Evolutionary conservation across 2,797 vertebrate genomes (phyloP).

Genomic region (Anableps anableps): DNA sequence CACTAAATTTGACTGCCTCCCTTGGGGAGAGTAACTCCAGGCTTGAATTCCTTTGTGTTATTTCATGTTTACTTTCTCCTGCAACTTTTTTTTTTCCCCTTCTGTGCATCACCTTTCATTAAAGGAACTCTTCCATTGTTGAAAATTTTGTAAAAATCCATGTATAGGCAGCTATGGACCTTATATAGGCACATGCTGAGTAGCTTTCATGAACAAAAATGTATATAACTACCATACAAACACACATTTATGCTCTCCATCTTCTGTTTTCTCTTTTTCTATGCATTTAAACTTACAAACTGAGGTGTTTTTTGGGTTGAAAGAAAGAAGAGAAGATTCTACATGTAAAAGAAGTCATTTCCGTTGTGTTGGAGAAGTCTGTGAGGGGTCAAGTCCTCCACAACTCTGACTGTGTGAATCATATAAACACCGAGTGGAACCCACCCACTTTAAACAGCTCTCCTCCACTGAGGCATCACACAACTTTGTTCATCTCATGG

Average conservation of each 20-base stretch:
- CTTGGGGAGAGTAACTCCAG: conserved; percentile 63
- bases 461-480: conserved; percentile 14
- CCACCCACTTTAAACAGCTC: conserved; percentile 38
- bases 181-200: neutral
- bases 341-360: conserved; percentile 63
- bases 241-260: neutral
- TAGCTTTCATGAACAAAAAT: neutral
- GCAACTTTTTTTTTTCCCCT: conserved; percentile 29
- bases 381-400: conserved; percentile 63
- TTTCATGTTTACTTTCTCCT: conserved; percentile 65
- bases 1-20: conserved; percentile 46
- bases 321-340: conserved; percentile 21
- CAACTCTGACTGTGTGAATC: conserved; percentile 60
- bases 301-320: conserved; percentile 7
- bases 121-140: conserved; percentile 19
- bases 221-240: neutral
- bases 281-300: conserved; percentile 20
- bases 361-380: conserved; percentile 63
- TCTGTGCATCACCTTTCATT: conserved; percentile 19
- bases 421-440: conserved; percentile 62
- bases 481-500: neutral
- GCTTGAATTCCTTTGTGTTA: conserved; percentile 75
- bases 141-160: conserved; percentile 28
- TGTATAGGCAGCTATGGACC: neutral
- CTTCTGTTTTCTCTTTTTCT: conserved; percentile 12